A percentile compares a stretch with the other conserved stretches of the same genome.
These are phyloP conservation scores for Tipula unca DNA, from an alignment of 2,888 invertebrate genomes.

Conservation along the genomic window DNA sequence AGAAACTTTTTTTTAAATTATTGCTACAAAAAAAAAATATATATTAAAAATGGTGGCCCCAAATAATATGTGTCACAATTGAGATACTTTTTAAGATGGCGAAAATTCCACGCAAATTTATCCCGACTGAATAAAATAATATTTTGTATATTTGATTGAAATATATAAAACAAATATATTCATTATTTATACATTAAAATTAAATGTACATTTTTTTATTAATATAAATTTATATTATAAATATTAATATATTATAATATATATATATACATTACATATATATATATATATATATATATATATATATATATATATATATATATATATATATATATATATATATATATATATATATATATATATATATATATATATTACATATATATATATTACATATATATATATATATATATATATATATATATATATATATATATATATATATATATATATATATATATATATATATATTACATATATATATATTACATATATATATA, in stretches of 20 bases:
- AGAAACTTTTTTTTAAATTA: neutral
- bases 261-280: too few relatives aligned
- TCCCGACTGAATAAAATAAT: neutral
- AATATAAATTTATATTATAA: neutral
- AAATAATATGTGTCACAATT: slow-evolving; percentile 9
- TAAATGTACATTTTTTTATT: too few relatives aligned
- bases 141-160: neutral
- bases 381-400: too few relatives aligned
- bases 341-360: neutral
- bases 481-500: neutral
- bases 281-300: too few relatives aligned
- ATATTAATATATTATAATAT: too few relatives aligned
- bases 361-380: neutral
- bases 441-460: neutral
- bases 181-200: too few relatives aligned
- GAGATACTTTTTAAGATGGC: neutral
- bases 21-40: neutral
- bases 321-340: neutral
- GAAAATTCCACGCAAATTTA: neutral
- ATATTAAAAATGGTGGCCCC: neutral
- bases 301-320: neutral
- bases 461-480: too few relatives aligned
- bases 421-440: neutral
- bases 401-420: neutral
- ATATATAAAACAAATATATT: neutral